These are phyloP conservation scores for Daubentonia madagascariensis DNA, from an alignment of 2,113 vertebrate genomes.

Conservation along the genomic window DNA sequence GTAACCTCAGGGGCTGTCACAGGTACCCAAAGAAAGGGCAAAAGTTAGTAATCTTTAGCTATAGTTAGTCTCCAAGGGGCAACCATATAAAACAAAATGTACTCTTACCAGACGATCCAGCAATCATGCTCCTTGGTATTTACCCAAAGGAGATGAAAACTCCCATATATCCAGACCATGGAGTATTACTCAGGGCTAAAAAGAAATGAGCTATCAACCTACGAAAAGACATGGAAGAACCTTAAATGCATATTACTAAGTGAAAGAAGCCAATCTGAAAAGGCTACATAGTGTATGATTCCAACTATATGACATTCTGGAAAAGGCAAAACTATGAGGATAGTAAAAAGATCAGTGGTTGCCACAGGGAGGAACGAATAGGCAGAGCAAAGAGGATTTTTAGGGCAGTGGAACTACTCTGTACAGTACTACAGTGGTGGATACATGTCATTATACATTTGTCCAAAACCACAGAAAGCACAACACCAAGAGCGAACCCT, in stretches of 20 bases:
- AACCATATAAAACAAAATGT: not conserved
- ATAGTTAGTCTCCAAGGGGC: not conserved
- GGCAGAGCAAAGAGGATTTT: not conserved
- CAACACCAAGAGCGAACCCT: too few species aligned
- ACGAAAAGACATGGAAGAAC: not conserved
- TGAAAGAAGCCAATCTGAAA: not conserved
- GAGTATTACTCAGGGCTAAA: not conserved
- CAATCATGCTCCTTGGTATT: not conserved
- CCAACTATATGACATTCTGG: not conserved
- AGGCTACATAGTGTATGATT: not conserved
- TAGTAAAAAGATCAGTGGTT: not conserved
- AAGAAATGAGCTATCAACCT: not conserved
- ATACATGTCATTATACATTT: not conserved
- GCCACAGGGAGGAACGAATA: fast-evolving
- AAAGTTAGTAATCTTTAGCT: not conserved
- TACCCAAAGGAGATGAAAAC: not conserved
- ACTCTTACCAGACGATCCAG: not conserved
- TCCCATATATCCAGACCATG: not conserved
- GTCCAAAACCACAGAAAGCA: fast-evolving
- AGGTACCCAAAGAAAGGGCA: not conserved
- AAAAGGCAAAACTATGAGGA: not conserved
- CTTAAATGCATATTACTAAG: not conserved
- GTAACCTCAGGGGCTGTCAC: not conserved
- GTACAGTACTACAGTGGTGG: fast-evolving
- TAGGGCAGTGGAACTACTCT: not conserved